Conservation (phyloP, 2,797 vertebrate genomes). For the Clangula hyemalis region DNA sequence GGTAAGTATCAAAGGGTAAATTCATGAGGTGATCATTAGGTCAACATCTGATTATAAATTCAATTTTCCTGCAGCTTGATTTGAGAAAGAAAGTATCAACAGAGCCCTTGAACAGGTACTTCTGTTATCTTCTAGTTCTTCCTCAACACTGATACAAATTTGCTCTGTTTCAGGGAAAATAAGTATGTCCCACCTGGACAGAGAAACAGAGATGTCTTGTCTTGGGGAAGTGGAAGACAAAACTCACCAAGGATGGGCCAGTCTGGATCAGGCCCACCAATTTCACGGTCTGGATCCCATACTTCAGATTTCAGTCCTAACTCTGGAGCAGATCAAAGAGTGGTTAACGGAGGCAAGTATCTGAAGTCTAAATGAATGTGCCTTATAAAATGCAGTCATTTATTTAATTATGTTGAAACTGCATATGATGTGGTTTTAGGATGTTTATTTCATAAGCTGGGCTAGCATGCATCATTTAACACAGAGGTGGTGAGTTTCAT, state of each 20-base stretch:
- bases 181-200: slow-evolving; percentile 98
- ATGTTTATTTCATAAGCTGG: not conserved
- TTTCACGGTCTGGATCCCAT: slow-evolving; percentile 89
- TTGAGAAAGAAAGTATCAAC: not conserved
- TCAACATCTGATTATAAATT: slow-evolving; percentile 12
- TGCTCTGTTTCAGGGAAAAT: slow-evolving; percentile 87
- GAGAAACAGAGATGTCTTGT: slow-evolving; percentile 93
- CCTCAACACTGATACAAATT: slow-evolving; percentile 47
- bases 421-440: not conserved
- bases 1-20: slow-evolving; percentile 35
- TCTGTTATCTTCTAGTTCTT: not conserved
- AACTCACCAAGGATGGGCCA: slow-evolving; percentile 92
- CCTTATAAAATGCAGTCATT: not conserved
- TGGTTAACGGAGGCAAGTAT: slow-evolving; percentile 97
- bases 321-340: slow-evolving; percentile 92
- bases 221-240: slow-evolving; percentile 94
- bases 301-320: slow-evolving; percentile 90
- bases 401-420: not conserved
- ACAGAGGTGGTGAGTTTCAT: not conserved
- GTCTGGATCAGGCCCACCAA: slow-evolving; percentile 85
- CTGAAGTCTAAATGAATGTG: not conserved
- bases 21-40: slow-evolving; percentile 41
- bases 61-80: not conserved
- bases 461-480: not conserved
- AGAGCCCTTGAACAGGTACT: not conserved